A percentile compares a stretch with the other conserved stretches of the same genome.
These are phyloP conservation scores for Eristalinus aeneus DNA, from an alignment of 2,888 invertebrate species.

Conservation along the genomic window DNA sequence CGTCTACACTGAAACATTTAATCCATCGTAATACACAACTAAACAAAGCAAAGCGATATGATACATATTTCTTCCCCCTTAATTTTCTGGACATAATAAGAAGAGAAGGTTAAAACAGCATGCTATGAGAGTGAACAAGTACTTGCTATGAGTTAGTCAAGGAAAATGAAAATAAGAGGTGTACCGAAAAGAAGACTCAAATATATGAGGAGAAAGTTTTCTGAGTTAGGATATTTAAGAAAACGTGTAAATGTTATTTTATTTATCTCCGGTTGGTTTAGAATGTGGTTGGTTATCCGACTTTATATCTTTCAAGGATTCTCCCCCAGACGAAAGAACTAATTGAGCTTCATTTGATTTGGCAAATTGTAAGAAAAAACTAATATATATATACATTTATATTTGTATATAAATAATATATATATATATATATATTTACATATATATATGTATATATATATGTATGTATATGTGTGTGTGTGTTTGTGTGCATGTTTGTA, in stretches of 20 bases:
- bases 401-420: too few species aligned
- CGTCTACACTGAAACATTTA: slow-evolving; percentile 13
- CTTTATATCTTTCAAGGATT: neutral
- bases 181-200: neutral
- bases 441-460: neutral
- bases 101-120: neutral
- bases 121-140: neutral
- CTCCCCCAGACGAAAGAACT: slow-evolving; percentile 7
- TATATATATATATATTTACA: neutral
- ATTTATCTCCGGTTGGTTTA: slow-evolving; percentile 26
- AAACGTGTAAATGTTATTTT: neutral
- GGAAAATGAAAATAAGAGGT: slow-evolving; percentile 22
- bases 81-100: neutral
- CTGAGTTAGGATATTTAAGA: neutral
- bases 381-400: too few species aligned
- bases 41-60: slow-evolving; percentile 1
- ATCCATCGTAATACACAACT: slow-evolving; percentile 11
- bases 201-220: slow-evolving; percentile 20
- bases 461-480: too few species aligned
- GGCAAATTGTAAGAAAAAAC: slow-evolving; percentile 35
- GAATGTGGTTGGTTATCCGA: slow-evolving; percentile 8
- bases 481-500: too few species aligned
- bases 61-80: slow-evolving; percentile 15
- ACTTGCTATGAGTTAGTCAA: slow-evolving; percentile 11
- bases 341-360: slow-evolving; percentile 24